Evolutionary conservation across 2,113 vertebrate species (phyloP).

Genomic region (Agapornis roseicollis): DNA sequence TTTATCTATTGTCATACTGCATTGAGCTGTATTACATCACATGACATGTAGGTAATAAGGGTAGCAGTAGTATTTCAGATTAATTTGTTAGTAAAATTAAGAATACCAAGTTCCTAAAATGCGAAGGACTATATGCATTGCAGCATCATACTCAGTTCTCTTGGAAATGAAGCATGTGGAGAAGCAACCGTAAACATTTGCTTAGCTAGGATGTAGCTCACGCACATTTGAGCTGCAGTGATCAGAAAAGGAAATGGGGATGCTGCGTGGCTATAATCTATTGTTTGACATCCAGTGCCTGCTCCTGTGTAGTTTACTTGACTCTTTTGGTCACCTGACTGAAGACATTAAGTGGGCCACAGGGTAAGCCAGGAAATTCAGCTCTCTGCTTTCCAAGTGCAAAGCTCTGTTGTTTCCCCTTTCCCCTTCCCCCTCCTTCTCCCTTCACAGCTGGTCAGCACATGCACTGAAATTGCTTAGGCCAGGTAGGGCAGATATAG

Average conservation of each 20-base stretch:
- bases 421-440: neutral
- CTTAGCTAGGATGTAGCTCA: neutral
- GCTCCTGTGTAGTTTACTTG: slow-evolving; percentile 52
- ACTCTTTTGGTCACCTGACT: slow-evolving; percentile 59
- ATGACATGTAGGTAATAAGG: neutral
- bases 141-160: neutral
- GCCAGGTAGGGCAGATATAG: slow-evolving; percentile 51
- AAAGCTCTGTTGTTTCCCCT: slow-evolving; percentile 32
- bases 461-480: slow-evolving; percentile 27
- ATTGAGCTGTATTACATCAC: neutral
- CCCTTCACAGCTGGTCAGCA: slow-evolving; percentile 64
- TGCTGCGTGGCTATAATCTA: slow-evolving; percentile 21
- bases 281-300: slow-evolving; percentile 30
- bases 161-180: neutral
- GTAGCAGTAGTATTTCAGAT: neutral
- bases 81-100: neutral
- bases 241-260: slow-evolving; percentile 26
- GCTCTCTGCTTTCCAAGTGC: slow-evolving; percentile 41
- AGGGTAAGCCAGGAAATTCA: slow-evolving; percentile 61
- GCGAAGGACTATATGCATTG: neutral
- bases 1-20: neutral
- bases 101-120: neutral
- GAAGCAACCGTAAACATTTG: neutral
- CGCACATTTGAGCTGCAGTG: neutral
- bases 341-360: slow-evolving; percentile 47